These are phyloP conservation scores for Sternarchorhynchus goeldii DNA, from an alignment of 2,797 vertebrate genomes.

Conservation along the genomic window DNA sequence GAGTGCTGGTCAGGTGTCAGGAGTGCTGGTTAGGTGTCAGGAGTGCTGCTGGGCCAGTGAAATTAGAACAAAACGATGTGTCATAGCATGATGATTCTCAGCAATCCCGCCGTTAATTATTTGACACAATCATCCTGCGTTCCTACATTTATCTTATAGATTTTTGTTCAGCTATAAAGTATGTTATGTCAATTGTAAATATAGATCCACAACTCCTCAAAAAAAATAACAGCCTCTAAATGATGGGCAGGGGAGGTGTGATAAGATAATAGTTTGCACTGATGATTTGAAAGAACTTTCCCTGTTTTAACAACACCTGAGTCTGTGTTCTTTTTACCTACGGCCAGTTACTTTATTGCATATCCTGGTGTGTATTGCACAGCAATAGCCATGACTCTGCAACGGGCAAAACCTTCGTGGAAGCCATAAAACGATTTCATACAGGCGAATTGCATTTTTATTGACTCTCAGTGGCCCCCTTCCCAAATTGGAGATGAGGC, in stretches of 20 bases:
- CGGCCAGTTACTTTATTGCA: constrained; percentile 40
- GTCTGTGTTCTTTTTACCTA: constrained; percentile 32
- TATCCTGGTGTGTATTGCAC: constrained; percentile 28
- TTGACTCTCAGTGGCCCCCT: constrained; percentile 43
- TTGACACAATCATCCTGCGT: too few species aligned
- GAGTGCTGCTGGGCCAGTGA: too few species aligned
- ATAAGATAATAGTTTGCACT: not conserved
- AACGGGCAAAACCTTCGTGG: constrained; percentile 44
- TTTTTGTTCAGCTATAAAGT: not conserved
- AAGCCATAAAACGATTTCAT: constrained; percentile 53
- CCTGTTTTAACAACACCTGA: constrained; percentile 17
- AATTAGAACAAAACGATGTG: too few species aligned
- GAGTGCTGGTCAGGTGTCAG: too few species aligned
- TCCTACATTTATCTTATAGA: too few species aligned
- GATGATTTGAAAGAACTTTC: constrained; percentile 17
- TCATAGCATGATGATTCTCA: too few species aligned
- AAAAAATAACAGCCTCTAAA: constrained; percentile 10
- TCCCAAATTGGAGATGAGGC: constrained; percentile 29
- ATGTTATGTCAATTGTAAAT: not conserved
- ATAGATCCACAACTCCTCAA: not conserved
- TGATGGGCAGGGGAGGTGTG: not conserved
- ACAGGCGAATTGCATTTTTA: constrained; percentile 51
- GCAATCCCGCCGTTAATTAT: too few species aligned
- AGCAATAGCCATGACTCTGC: constrained; percentile 22
- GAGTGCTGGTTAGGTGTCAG: too few species aligned